Percentiles rank a stretch among this genome's conserved stretches.
Evolutionary conservation across 2,113 vertebrate species (phyloP).

Genomic region (Cavia aperea): DNA sequence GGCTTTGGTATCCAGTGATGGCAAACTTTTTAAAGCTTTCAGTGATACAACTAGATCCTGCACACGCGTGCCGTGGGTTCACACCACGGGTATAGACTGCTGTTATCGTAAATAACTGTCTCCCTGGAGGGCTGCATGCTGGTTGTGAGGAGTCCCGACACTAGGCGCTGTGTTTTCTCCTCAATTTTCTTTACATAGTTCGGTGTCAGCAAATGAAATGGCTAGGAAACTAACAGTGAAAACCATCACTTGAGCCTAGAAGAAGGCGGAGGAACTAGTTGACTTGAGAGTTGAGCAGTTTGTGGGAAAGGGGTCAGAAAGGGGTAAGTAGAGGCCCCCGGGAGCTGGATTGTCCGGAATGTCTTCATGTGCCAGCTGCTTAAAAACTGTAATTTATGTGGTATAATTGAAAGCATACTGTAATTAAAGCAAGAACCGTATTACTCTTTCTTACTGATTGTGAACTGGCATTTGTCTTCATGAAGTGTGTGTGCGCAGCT

Average conservation of each 20-base stretch:
- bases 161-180: not conserved
- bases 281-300: conserved; percentile 5
- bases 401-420: not conserved
- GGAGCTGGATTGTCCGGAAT: not conserved
- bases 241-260: not conserved
- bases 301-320: not conserved
- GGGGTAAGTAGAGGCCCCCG: not conserved
- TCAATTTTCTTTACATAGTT: not conserved
- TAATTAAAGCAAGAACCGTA: not conserved
- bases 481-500: not conserved
- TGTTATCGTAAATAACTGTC: not conserved
- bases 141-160: not conserved
- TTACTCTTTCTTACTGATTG: conserved; percentile 3
- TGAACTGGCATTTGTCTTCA: not conserved
- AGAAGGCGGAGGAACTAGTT: not conserved
- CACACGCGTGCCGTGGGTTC: not conserved
- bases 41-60: not conserved
- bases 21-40: not conserved
- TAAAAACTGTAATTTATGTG: not conserved
- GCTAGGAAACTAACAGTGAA: conserved; percentile 3
- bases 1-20: not conserved
- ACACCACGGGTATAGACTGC: not conserved
- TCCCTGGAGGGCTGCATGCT: not conserved
- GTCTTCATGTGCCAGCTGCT: not conserved
- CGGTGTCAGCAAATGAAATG: not conserved